Evolutionary conservation across 2,888 invertebrate species (phyloP), one percentile per base, ranked within the genome.

Genomic region (Spisula solida): DNA sequence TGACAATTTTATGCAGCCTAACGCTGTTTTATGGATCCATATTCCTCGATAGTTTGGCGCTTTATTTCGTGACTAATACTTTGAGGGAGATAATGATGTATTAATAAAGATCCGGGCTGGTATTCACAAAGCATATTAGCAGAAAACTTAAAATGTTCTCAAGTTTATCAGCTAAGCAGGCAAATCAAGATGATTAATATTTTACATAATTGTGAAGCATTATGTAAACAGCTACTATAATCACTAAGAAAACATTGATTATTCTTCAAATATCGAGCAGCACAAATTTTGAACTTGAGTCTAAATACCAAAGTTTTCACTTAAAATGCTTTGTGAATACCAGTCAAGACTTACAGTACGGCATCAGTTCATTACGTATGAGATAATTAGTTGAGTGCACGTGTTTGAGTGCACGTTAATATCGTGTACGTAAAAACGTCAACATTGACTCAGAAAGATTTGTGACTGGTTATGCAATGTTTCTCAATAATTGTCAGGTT

Each of bases 1-100:
- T 25, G 60, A 66, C 25, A 66, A 66, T 20, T 66, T 66, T 66
- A 66, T 66, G 60, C 60, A 66, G 60, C 60, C n/a, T 66, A 25
- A 66, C 25, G 6, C 60, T 66, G 6, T 8, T 66, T 66, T 66
- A 66, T 66, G 25, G 25, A 66, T 5, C 25, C n/a, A 66, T 66
- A 66, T 66, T 66, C 25, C 60, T 25, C 60, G 25, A 66, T 8
- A 66, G 25, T n/a, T 66, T 25, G 60, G 4, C 25, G 12, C 25
- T 66, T 10, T 12, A 66, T 66, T 25, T 66, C 60, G 60, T 66
- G 60, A 66, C 25, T 66, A 25, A 25, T 66, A 66, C 25, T 10
- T 66, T 66, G 25, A 25, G 25, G n/a, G 25, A 66, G 0, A 25
- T 66, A 66, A 66, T 66, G n/a, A 66, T 25, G 6, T 6, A 66